Evolutionary conservation across 1,140 invertebrate genomes (phyloP).

Genomic region (Cyclargus thomasi): DNA sequence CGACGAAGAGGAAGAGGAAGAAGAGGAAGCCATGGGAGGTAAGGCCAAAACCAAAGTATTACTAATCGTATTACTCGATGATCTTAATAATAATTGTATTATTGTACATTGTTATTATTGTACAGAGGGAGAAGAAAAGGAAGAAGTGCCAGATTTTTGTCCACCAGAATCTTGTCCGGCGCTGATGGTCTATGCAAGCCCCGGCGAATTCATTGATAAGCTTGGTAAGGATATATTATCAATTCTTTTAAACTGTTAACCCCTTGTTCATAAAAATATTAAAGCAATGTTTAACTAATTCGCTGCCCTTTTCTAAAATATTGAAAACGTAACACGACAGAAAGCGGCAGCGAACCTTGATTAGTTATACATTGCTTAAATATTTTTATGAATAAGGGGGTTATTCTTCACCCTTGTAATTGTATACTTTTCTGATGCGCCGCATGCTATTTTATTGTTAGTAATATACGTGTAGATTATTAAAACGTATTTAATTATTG

Average conservation of each 20-base stretch:
- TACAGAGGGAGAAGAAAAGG: slow-evolving; percentile 58
- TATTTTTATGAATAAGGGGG: no score
- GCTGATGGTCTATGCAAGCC: slow-evolving; percentile 59
- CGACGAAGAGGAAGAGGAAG: slow-evolving; percentile 43
- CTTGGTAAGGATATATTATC: slow-evolving; percentile 39
- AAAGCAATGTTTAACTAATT: no score
- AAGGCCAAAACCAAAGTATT: slow-evolving; percentile 20
- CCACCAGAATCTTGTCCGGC: slow-evolving; percentile 50
- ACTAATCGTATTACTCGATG: no score
- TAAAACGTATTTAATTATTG: neutral
- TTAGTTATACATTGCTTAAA: no score
- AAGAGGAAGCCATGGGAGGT: slow-evolving; percentile 50
- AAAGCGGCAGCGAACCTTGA: no score
- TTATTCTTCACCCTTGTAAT: neutral
- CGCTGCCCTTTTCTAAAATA: no score
- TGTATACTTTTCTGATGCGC: no score
- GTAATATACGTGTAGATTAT: no score
- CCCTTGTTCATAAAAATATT: no score
- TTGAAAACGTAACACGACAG: no score
- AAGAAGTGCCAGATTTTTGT: slow-evolving; percentile 48
- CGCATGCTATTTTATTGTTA: neutral
- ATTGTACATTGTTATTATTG: neutral
- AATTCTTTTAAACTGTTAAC: neutral
- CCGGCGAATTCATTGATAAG: slow-evolving; percentile 58
- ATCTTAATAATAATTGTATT: no score